Evolutionary conservation across 2,888 invertebrate genomes (phyloP), one percentile per base, ranked within the genome.

Genomic region (Chymomyza amoena): DNA sequence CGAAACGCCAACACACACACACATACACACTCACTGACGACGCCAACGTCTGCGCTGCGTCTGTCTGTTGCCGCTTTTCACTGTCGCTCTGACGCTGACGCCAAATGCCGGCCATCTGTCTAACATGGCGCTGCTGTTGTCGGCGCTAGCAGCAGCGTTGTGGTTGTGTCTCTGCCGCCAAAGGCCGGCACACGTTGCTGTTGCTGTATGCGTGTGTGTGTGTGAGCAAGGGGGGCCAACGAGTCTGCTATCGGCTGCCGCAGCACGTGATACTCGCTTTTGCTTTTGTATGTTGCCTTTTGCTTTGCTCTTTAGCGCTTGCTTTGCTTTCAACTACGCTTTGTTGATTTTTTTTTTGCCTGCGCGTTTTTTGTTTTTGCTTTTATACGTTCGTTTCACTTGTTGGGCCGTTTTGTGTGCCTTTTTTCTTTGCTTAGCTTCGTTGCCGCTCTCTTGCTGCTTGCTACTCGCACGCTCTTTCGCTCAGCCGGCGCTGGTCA

Each of bases 201-300:
- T 77, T 78, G 70, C 66, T 73, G 66, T 61, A 75, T 65, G 25
- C 4, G 6, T 25, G 57, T 2, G 32, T 7, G 32, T 7, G 7
- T 32, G 7, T 1, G 25, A 54, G 54, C 13, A 9, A 32, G 20
- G 54, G 54, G 61, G 16, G 36, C 36, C 61, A 32, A 36, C 28
- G 36, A 32, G 36, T 45, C 56, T 62, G 61, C 66, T 66, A 67
- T 72, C 73, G 69, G 59, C 73, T 79, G 73, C 51, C 59, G 74
- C 80, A 88, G 83, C 84, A 84, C 84, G 84, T 84, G 84, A 84
- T 84, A 79, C 85, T 84, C 82, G 87, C 73, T 57, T 79, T 87
- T 84, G 88, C 83, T 88, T 88, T 83, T 85, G 86, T 83, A 73
- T 78, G 76, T 83, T 78, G 64, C 74, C 78, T 84, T 83, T 88